Base-by-base conservation (phyloP, 2,888 invertebrate species). In the Leptopilina syphax region DNA sequence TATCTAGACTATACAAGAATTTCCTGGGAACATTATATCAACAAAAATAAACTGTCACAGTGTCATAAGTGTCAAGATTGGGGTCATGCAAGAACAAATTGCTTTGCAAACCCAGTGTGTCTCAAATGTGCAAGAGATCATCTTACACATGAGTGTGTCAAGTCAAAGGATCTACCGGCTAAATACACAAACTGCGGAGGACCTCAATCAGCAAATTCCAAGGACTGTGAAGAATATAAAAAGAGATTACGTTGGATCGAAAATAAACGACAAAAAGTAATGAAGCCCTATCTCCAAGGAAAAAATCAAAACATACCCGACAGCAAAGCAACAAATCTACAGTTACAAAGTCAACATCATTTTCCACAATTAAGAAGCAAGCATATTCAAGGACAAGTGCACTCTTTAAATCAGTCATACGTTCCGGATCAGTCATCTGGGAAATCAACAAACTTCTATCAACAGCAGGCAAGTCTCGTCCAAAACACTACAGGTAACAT, bases 51-150 rank as follows among this genome's bases (percentile, higher is more conserved):
- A 79, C 81, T 86, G 5, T 83, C 84, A 3, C 88, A 89, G 79
- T 88, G 87, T 78, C 86, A 87, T 47, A 76, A 85, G 27, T 89
- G 88, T 70, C 88, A 89, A 81, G 78, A 81, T 34, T 88, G 86
- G 87, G 88, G 87, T 1, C 89, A 89, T 80, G 88, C 87, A 10
- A 87, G 86, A 0, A 57, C 80, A 18, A 84, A 87, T 65, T 88
- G 87, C 66, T 80, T 70, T 27, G 85, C 77, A 0, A 44, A 76
- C 27, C 84, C 86, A n/a, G 83, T 73, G 5, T 88, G 87, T 76
- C 60, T 87, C 13, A 88, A 88, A 79, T 87, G 87, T 78, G 85
- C 84, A 9, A 79, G 78, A 66, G 77, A 77, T 2, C 87, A 88
- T 67, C 63, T 83, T 27, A 87, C 87, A 6, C 84, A 76, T 47